Evolutionary conservation across 2,888 invertebrate genomes (phyloP), one percentile per base, ranked within the genome.

Genomic region (Spialia ferax): DNA sequence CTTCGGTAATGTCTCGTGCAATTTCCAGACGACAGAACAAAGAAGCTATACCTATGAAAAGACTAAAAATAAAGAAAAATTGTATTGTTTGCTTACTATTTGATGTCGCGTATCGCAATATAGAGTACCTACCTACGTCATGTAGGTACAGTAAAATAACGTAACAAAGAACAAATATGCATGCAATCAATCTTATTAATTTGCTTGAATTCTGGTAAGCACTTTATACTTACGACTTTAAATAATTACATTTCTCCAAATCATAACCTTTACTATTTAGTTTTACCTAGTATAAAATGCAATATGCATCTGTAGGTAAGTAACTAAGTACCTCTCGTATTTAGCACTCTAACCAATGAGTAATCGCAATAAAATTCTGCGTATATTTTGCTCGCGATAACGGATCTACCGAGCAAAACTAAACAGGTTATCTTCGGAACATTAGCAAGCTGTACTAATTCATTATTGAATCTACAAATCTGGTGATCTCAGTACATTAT

Each of bases 401-500:
- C 26, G 26, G 50, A 18, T 61, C 20, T 50, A 48, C 23, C 23
- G 15, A 29, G 20, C 20, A 26, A 48, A 56, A 64, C 22, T 64
- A 64, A 64, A 56, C 63, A 64, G 56, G 45, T 48, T 56, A 42
- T 56, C 63, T 64, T 13, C 29, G 5, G 15, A 29, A 29, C 32
- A 56, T 48, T 64, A 64, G 29, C 32, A 45, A 29, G 32, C 20
- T 15, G 63, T 15, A 56, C 22, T 48, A 56, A 63, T 20, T 63
- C 54, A 42, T 18, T 42, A 35, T 45, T 45, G 26, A 55, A 56
- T 55, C 55, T 29, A 32, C 32, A 29, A 64, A 56, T 48, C n/a
- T 45, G n/a, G 42, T 42, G 3, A 42, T 42, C 29, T 18, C 22
- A 20, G 45, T 64, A 64, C 63, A 64, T 29, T 48, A 64, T 11